These are phyloP conservation scores for Calcarius lapponicus DNA, from an alignment of 2,797 vertebrate genomes.

Conservation along the genomic window DNA sequence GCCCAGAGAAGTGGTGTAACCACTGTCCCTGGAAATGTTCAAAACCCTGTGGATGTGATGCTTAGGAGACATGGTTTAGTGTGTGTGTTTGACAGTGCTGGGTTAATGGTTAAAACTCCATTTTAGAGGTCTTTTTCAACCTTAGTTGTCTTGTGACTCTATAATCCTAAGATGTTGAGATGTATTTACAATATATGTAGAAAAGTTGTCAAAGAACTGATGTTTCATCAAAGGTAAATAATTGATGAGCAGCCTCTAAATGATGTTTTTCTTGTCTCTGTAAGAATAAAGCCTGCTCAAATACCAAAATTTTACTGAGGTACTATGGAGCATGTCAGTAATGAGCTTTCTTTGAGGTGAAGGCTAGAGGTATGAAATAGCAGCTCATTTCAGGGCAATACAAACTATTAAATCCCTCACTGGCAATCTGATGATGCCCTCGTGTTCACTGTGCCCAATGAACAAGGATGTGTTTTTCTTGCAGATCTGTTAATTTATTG, in stretches of 20 bases:
- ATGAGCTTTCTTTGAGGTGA: not conserved
- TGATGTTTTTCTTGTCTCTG: not conserved
- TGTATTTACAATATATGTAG: not conserved
- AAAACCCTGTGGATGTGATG: not conserved
- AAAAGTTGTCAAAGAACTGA: not conserved
- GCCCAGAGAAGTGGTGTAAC: not conserved
- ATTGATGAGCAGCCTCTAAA: not conserved
- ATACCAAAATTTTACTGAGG: not conserved
- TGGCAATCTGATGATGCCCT: not conserved
- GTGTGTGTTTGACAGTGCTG: not conserved
- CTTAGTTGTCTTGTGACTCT: not conserved
- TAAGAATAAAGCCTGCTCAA: not conserved
- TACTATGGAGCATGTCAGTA: not conserved
- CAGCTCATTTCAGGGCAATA: not conserved
- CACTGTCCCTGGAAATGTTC: not conserved
- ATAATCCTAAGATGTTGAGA: not conserved
- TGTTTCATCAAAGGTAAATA: not conserved
- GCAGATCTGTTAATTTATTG: constrained; percentile 45
- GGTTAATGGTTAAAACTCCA: not conserved
- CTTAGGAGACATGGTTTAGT: not conserved
- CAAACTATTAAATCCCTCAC: not conserved
- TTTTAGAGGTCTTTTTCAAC: not conserved
- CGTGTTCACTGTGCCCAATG: not conserved
- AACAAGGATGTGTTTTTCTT: not conserved
- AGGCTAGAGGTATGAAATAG: not conserved